A percentile compares a stretch with the other conserved stretches of the same genome.
These are phyloP conservation scores for Astreopora myriophthalma DNA, from an alignment of 64 coral and sea anemone species.

Conservation along the genomic window DNA sequence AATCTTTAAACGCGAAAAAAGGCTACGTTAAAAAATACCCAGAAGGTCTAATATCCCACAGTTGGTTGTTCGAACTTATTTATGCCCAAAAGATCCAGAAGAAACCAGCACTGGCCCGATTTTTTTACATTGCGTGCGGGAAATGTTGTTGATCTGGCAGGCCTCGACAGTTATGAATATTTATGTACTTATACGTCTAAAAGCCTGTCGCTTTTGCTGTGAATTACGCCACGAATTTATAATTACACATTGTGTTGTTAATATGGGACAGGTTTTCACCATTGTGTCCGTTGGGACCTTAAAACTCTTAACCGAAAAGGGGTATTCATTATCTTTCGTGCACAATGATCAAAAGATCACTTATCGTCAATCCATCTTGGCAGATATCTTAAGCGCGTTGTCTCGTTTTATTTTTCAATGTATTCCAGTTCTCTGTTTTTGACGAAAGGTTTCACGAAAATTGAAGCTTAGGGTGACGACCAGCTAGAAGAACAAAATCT, in stretches of 20 bases:
- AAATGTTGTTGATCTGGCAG: neutral
- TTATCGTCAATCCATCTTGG: neutral
- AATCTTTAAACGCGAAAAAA: neutral
- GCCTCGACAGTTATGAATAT: constrained; percentile 7
- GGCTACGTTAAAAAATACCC: neutral
- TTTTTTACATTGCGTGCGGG: constrained; percentile 29
- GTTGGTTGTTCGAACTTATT: neutral
- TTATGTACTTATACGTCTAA: neutral
- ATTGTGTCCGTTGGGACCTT: neutral
- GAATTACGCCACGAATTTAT: constrained; percentile 1
- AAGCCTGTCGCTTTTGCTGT: constrained; percentile 1
- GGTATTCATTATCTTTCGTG: neutral
- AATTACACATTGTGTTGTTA: constrained; percentile 41
- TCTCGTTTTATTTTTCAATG: neutral
- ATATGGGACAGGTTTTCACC: neutral
- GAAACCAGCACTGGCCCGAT: neutral
- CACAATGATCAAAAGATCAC: neutral
- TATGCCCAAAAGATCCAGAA: neutral
- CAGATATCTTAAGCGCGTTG: neutral
- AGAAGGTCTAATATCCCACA: neutral
- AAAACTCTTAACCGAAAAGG: neutral
- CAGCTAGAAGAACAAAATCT: neutral
- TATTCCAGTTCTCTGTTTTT: neutral
- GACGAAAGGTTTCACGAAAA: neutral
- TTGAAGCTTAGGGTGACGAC: neutral